Evolutionary conservation across 2,797 vertebrate genomes (phyloP).

Genomic region (Orestias chungarensis): DNA sequence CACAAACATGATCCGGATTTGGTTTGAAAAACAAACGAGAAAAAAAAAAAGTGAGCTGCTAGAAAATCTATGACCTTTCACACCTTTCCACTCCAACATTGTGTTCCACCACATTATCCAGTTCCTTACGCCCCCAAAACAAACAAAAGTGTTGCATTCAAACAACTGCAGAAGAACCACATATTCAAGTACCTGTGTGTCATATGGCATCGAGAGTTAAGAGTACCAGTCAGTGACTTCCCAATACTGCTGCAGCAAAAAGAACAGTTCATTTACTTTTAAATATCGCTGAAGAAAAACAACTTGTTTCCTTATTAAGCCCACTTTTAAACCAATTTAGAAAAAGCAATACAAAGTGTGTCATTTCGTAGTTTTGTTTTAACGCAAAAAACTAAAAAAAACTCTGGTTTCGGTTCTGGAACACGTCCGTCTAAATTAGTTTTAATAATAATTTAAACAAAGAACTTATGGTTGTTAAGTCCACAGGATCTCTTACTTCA

Average conservation of each 20-base stretch:
- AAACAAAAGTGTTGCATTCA: no score
- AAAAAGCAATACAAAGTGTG: constrained; percentile 23
- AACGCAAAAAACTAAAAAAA: constrained; percentile 16
- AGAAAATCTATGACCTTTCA: neutral
- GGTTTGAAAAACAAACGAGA: neutral
- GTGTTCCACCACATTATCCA: constrained; percentile 37
- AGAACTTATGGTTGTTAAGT: constrained; percentile 3
- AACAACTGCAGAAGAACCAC: constrained; percentile 90
- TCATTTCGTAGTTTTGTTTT: constrained; percentile 18
- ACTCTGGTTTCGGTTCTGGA: constrained; percentile 19
- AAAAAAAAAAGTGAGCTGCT: neutral
- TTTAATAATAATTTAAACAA: neutral
- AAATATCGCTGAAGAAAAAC: constrained; percentile 33
- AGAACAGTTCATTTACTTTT: constrained; percentile 35
- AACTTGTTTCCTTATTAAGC: constrained; percentile 17
- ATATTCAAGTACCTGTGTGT: constrained; percentile 94
- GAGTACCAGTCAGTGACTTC: constrained; percentile 78
- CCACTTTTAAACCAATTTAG: constrained; percentile 35
- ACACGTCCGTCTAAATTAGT: constrained; percentile 52
- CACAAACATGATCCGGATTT: neutral
- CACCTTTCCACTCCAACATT: constrained; percentile 15
- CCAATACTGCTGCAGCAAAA: constrained; percentile 57
- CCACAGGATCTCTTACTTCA: constrained; percentile 53
- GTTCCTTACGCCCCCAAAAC: constrained; percentile 14
- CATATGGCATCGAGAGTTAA: constrained; percentile 83